Conservation (phyloP, 2,113 vertebrate species). For the Muntiacus reevesi region DNA sequence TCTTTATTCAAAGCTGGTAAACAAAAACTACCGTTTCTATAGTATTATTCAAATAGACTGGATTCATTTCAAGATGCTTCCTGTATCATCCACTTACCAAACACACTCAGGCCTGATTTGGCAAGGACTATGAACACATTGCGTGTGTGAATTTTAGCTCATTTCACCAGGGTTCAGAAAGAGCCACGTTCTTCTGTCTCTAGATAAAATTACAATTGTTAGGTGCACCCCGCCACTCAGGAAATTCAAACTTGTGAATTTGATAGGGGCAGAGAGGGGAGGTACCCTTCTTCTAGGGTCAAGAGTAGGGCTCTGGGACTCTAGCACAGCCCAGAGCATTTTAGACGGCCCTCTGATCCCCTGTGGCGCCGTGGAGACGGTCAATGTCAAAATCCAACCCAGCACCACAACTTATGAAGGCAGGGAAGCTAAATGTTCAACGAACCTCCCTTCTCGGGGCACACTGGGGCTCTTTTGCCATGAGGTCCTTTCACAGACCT, state of each 20-base stretch:
- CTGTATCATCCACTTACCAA: neutral
- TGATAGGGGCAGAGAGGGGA: neutral
- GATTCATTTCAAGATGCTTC: neutral
- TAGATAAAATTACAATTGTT: neutral
- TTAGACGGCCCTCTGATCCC: neutral
- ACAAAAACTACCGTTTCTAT: neutral
- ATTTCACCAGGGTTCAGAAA: neutral
- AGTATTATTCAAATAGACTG: neutral
- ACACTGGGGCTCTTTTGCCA: neutral
- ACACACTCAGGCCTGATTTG: neutral
- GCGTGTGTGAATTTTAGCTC: neutral
- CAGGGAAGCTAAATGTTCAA: neutral
- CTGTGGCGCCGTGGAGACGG: neutral
- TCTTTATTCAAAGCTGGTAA: neutral
- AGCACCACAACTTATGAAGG: neutral
- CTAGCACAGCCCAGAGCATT: neutral
- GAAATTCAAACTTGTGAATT: neutral
- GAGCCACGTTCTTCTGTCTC: neutral
- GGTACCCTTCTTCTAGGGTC: neutral
- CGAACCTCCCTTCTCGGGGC: accelerated
- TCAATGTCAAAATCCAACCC: neutral
- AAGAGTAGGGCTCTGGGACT: neutral
- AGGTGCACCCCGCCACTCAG: neutral
- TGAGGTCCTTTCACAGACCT: neutral
- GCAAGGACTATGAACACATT: neutral